Evolutionary conservation across 2,113 vertebrate genomes (phyloP).

Genomic region (Menidia beryllina): DNA sequence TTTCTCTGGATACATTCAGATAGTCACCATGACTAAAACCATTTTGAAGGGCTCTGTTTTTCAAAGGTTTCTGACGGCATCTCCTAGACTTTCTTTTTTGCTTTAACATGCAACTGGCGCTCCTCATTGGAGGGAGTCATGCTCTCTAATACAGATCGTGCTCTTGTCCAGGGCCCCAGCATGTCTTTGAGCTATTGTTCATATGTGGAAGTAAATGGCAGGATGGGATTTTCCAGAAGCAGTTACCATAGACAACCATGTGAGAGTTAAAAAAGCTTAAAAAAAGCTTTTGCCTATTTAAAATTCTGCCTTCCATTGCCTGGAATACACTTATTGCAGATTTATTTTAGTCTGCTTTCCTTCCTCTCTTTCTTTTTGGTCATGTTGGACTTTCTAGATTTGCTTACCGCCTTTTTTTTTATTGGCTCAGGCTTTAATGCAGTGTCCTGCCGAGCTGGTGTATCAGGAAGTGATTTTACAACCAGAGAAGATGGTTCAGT

Average conservation of each 20-base stretch:
- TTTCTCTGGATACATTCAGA: not conserved
- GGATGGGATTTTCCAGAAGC: not conserved
- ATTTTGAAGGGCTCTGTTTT: not conserved
- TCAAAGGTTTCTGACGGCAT: not conserved
- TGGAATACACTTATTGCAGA: not conserved
- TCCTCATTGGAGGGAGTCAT: not conserved
- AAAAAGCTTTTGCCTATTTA: not conserved
- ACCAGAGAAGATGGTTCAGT: conserved; percentile 94
- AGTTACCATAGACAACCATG: not conserved
- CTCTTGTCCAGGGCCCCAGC: not conserved
- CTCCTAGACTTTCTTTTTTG: not conserved
- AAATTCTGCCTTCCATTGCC: not conserved
- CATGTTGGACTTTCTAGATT: not conserved
- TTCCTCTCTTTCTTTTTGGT: no score
- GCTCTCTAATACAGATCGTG: not conserved
- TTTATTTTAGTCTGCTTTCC: no score
- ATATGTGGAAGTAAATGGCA: not conserved
- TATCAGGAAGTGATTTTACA: conserved; percentile 98
- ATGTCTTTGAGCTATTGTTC: not conserved
- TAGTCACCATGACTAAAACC: not conserved
- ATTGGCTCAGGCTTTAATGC: conserved; percentile 86
- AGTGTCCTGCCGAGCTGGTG: conserved; percentile 91
- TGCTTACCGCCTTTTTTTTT: not conserved
- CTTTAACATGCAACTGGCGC: not conserved
- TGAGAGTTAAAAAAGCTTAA: not conserved